Percentiles rank a stretch among this genome's conserved stretches.
Evolutionary conservation across 1,140 invertebrate genomes (phyloP).

Genomic region (Streblospio benedicti): DNA sequence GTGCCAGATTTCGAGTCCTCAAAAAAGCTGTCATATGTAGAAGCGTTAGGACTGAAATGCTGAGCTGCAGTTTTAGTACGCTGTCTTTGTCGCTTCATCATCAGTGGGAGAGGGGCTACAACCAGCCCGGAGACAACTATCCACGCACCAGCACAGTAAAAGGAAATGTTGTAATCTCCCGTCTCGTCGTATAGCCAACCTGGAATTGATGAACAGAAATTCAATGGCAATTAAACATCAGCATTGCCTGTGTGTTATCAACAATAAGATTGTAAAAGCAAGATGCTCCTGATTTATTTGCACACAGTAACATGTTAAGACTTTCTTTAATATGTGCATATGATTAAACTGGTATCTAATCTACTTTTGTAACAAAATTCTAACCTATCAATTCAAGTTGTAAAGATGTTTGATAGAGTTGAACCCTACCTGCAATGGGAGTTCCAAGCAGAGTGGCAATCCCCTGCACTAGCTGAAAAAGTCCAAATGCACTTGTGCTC

Average conservation of each 20-base stretch:
- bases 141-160: conserved; percentile 69
- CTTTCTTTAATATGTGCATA: neutral
- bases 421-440: conserved; percentile 67
- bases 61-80: no score
- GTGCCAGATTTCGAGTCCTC: no score
- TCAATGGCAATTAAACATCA: conserved; percentile 5
- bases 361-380: neutral
- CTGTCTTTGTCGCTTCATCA: no score
- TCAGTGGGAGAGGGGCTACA: no score
- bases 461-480: conserved; percentile 88
- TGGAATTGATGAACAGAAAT: conserved; percentile 38
- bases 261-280: neutral
- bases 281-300: neutral
- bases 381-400: neutral
- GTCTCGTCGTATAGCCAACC: conserved; percentile 70
- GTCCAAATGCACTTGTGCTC: conserved; percentile 86
- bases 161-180: conserved; percentile 72
- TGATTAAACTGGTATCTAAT: neutral
- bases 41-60: no score
- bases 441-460: conserved; percentile 75
- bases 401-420: neutral
- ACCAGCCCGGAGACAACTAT: conserved; percentile 80
- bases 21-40: no score
- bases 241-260: neutral
- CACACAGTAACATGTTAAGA: neutral